Evolutionary conservation across 2,113 vertebrate species (phyloP).

Genomic region (Phalacrocorax carbo): DNA sequence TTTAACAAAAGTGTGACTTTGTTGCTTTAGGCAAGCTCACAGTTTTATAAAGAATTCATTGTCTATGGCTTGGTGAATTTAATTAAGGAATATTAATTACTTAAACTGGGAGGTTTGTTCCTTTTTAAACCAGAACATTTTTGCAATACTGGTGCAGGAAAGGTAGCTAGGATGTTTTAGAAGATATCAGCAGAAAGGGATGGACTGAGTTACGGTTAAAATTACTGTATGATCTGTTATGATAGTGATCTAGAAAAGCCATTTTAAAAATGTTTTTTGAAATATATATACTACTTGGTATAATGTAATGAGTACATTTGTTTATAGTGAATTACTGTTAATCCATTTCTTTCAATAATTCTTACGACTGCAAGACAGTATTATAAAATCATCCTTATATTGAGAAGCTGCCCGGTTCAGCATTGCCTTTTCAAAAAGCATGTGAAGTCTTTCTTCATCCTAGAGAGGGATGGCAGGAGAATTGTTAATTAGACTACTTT

Average conservation of each 20-base stretch:
- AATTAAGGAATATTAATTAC: constrained; percentile 97
- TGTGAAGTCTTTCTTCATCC: not conserved
- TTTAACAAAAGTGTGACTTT: constrained; percentile 88
- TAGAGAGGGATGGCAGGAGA: not conserved
- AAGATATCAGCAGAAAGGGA: constrained; percentile 33
- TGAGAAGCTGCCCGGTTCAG: not conserved
- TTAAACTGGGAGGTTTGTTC: constrained; percentile 87
- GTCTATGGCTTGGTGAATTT: constrained; percentile 89
- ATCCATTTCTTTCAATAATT: constrained; percentile 45
- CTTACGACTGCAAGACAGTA: not conserved
- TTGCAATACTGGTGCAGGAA: constrained; percentile 56
- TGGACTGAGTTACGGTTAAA: constrained; percentile 23
- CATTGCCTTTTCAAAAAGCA: not conserved
- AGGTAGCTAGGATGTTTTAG: not conserved
- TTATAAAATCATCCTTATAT: not conserved
- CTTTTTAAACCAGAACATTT: constrained; percentile 81
- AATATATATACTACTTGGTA: constrained; percentile 5
- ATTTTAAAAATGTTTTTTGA: constrained; percentile 7
- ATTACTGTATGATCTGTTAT: constrained; percentile 23
- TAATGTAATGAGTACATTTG: constrained; percentile 1
- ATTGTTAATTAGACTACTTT: not conserved
- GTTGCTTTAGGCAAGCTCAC: constrained; percentile 86
- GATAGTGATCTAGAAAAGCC: not conserved
- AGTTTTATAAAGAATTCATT: constrained; percentile 90
- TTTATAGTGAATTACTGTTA: constrained; percentile 31